Conservation (phyloP, 2,113 vertebrate species). For the Embiotoca jacksoni region DNA sequence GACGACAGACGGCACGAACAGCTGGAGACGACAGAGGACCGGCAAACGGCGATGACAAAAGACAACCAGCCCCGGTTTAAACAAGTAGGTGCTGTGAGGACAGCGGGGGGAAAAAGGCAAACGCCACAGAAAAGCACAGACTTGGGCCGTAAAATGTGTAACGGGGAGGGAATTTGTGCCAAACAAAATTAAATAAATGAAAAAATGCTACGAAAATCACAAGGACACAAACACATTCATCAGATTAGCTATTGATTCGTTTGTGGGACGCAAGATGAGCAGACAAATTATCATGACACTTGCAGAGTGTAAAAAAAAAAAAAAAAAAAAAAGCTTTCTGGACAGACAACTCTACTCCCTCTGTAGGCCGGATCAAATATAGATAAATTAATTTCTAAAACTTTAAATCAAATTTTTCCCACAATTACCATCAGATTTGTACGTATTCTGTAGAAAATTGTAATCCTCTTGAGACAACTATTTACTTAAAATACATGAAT, state of each 20-base stretch:
- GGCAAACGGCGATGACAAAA: neutral
- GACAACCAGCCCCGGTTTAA: neutral
- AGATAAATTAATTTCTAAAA: neutral
- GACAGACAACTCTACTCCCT: neutral
- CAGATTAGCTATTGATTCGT: too few relatives aligned
- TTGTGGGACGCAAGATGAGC: too few relatives aligned
- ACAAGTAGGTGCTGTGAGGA: slow-evolving; percentile 1
- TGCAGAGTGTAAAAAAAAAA: too few relatives aligned
- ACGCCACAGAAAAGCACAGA: neutral
- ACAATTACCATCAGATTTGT: neutral
- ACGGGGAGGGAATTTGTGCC: too few relatives aligned
- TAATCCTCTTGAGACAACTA: too few relatives aligned
- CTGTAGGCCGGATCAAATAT: neutral
- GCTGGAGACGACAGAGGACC: slow-evolving; percentile 39
- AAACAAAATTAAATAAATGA: too few relatives aligned
- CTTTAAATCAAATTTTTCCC: neutral
- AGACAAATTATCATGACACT: too few relatives aligned
- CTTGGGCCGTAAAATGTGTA: too few relatives aligned
- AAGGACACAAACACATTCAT: too few relatives aligned
- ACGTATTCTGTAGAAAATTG: neutral
- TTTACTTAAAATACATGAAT: too few relatives aligned
- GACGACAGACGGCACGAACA: slow-evolving; percentile 32
- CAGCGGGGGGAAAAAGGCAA: neutral
- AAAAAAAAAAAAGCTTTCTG: too few relatives aligned
- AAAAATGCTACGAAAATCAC: too few relatives aligned